phyloP scores from a whole-genome alignment of 2,797 vertebrate species.

The Melanotaenia maccullochi region DNA sequence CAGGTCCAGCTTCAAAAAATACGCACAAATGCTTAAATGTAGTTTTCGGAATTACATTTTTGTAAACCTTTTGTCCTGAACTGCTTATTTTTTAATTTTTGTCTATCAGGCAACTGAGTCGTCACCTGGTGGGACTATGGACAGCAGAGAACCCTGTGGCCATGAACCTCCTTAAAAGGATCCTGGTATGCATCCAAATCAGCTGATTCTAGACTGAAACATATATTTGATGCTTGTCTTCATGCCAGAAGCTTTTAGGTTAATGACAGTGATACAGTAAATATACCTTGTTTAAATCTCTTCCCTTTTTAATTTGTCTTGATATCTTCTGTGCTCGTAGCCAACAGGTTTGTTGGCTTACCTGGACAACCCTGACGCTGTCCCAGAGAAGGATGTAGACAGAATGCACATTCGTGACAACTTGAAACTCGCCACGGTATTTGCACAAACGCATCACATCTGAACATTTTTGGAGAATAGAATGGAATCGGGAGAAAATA shows the following conservation, averaged over 20 bases:
- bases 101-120: slow-evolving; percentile 91
- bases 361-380: slow-evolving; percentile 92
- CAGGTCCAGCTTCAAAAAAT: slow-evolving; percentile 83
- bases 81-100: neutral
- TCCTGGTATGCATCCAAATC: slow-evolving; percentile 85
- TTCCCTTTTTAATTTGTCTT: slow-evolving; percentile 1
- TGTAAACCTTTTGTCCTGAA: neutral
- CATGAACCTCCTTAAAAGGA: slow-evolving; percentile 95
- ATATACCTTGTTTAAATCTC: slow-evolving; percentile 7
- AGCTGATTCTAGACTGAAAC: neutral
- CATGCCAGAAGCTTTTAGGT: slow-evolving; percentile 28
- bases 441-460: neutral
- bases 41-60: neutral
- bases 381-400: slow-evolving; percentile 95
- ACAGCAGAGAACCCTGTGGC: slow-evolving; percentile 95
- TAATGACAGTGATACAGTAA: slow-evolving; percentile 3
- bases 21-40: neutral
- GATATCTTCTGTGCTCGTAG: slow-evolving; percentile 70
- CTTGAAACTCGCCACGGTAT: slow-evolving; percentile 95
- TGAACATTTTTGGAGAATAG: neutral
- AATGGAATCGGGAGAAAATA: neutral
- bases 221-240: slow-evolving; percentile 19
- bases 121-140: slow-evolving; percentile 98
- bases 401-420: slow-evolving; percentile 98
- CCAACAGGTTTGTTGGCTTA: slow-evolving; percentile 93